phyloP scores from a whole-genome alignment of 2,888 invertebrate genomes.

The Therioaphis trifolii region DNA sequence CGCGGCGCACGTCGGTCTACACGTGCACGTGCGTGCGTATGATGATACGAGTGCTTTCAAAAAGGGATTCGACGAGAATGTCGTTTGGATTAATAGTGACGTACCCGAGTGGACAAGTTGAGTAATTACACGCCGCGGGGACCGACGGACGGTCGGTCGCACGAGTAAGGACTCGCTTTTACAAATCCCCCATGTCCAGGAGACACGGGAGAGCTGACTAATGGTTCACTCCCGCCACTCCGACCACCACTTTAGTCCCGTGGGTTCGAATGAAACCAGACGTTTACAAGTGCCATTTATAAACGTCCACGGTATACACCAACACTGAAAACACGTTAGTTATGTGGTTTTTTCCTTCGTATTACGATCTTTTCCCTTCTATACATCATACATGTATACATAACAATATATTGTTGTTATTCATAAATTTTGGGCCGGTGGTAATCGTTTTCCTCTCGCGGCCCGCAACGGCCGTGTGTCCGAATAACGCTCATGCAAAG shows the following conservation, averaged over 20 bases:
- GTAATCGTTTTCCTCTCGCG: background rate
- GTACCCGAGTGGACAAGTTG: constrained; percentile 54
- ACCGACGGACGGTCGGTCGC: constrained; percentile 15
- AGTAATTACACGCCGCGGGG: constrained; percentile 52
- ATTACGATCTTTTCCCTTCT: background rate
- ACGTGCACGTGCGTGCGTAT: background rate
- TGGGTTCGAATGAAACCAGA: constrained; percentile 52
- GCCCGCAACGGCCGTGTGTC: background rate
- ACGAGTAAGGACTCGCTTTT: constrained; percentile 35
- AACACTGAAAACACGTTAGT: constrained; percentile 18
- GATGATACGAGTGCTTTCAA: constrained; percentile 47
- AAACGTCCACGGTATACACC: constrained; percentile 36
- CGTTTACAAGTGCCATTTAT: constrained; percentile 57
- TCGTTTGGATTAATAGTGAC: constrained; percentile 62
- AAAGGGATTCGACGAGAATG: constrained; percentile 59
- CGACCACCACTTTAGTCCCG: too few relatives aligned
- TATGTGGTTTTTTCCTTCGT: constrained; percentile 22
- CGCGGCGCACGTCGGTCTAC: background rate
- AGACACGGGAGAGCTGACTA: constrained; percentile 50
- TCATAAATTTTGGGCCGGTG: background rate
- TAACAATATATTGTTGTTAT: background rate
- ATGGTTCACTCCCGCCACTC: constrained; percentile 6
- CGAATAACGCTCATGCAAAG: background rate
- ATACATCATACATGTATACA: too few relatives aligned
- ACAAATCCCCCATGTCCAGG: constrained; percentile 58